Percentiles rank a stretch among this genome's conserved stretches.
phyloP scores from a whole-genome alignment of 2,113 vertebrate species.

The Cololabis saira region DNA sequence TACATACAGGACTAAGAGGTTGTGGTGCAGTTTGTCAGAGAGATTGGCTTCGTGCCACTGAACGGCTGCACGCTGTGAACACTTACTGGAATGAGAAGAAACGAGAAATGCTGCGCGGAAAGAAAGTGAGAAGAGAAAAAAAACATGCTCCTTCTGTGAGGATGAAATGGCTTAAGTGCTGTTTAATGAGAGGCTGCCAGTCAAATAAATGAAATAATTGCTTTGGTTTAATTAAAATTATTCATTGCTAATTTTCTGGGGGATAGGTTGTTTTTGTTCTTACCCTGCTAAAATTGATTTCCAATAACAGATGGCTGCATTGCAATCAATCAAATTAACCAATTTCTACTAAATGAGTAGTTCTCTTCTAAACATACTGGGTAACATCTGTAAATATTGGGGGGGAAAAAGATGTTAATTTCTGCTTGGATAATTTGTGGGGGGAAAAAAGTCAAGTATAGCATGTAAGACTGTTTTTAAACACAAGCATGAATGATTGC shows the following conservation, averaged over 20 bases:
- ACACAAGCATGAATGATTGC: neutral
- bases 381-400: neutral
- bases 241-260: constrained; percentile 55
- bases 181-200: constrained; percentile 67
- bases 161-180: constrained; percentile 61
- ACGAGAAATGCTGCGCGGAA: constrained; percentile 18
- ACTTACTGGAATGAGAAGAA: constrained; percentile 64
- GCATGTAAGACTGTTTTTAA: neutral
- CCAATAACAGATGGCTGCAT: constrained; percentile 30
- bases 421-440: neutral
- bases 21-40: constrained; percentile 55
- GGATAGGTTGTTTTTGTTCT: constrained; percentile 36
- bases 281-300: constrained; percentile 40
- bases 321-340: constrained; percentile 21
- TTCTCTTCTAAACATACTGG: neutral
- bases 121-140: neutral
- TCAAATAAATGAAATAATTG: constrained; percentile 65
- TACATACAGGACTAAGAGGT: constrained; percentile 62
- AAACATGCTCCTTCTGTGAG: constrained; percentile 13
- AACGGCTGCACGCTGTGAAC: constrained; percentile 47
- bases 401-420: neutral
- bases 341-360: constrained; percentile 6
- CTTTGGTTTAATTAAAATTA: constrained; percentile 58
- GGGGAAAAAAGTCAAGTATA: too few relatives aligned
- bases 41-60: constrained; percentile 25